Conservation (phyloP, 2,888 invertebrate species). For the Thalpophila matura region DNA sequence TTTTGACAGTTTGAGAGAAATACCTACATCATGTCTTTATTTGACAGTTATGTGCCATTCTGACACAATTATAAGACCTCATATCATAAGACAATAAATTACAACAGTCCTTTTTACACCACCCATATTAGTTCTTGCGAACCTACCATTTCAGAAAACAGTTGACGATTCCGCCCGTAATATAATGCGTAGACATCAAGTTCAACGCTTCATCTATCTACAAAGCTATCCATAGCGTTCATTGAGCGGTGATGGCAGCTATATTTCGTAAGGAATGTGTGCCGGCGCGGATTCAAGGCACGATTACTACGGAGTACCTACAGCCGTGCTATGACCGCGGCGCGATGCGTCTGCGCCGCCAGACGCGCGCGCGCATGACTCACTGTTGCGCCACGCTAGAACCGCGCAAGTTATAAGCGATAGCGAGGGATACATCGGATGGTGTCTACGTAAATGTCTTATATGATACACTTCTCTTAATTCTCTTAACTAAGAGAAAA, state of each 20-base stretch:
- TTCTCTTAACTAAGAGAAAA: too few relatives aligned
- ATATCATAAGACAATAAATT: too few relatives aligned
- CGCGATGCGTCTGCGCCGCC: conserved; percentile 57
- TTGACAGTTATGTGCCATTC: too few relatives aligned
- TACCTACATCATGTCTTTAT: too few relatives aligned
- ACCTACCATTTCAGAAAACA: background rate
- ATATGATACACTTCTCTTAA: too few relatives aligned
- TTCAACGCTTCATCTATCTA: conserved; percentile 36
- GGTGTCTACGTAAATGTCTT: too few relatives aligned
- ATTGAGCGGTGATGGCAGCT: conserved; percentile 46
- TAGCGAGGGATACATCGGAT: conserved; percentile 18
- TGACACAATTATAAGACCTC: too few relatives aligned
- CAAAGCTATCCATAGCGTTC: conserved; percentile 10
- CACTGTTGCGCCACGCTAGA: conserved; percentile 50
- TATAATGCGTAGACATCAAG: conserved; percentile 8
- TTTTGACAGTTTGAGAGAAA: too few relatives aligned
- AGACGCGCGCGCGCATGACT: conserved; percentile 61
- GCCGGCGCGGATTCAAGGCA: conserved; percentile 53
- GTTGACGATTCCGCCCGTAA: background rate
- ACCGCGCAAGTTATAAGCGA: conserved; percentile 6
- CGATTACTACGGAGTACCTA: conserved; percentile 54
- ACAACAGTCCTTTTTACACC: too few relatives aligned
- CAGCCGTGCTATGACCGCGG: conserved; percentile 28
- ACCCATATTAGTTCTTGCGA: too few relatives aligned
- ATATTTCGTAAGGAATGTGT: conserved; percentile 56